Evolutionary conservation across 2,113 vertebrate genomes (phyloP), one percentile per base, ranked within the genome.

Genomic region (Ciconia boyciana): DNA sequence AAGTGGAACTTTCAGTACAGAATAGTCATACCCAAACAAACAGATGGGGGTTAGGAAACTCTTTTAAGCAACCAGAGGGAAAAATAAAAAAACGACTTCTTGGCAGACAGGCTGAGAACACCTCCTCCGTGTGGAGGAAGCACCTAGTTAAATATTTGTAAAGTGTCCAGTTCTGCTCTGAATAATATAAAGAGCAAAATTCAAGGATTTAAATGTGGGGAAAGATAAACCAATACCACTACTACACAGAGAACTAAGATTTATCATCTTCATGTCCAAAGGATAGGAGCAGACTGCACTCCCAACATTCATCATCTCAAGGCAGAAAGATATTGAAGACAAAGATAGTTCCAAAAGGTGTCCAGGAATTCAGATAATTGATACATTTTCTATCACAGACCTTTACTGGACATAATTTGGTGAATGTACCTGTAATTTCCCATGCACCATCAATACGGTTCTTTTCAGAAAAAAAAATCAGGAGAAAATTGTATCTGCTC

Each of bases 61-160:
- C 11, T 39, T 7, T 51, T 10, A 61, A 74, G 21, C 0, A 0
- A 77, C 8, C 8, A 7, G 7, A 5, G 12, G 8, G 6, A 39
- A 43, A 32, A 51, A 49, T 10, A 14, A 7, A 20, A 13, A 10
- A 74, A 29, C 3, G 3, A 20, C 17, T 61, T 70, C 16, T 54
- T 69, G 32, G 61, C 32, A 90, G 55, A 51, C 41, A 29, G 48
- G 28, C 62, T 60, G 57, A 58, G 51, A 84, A 79, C n/a, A 75
- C 17, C 28, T 77, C 16, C 64, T 68, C 29, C 5, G 2, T 18
- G 25, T 0, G 2, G n/a, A 62, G 10, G 34, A 83, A 91, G 31
- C 6, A 66, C 4, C 17, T 7, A 34, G 16, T 58, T 62, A 89
- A 87, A 82, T 85, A 75, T 71, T 44, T 89, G n/a, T 25, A 7